Evolutionary conservation across 2,888 invertebrate genomes (phyloP), one percentile per base, ranked within the genome.

Genomic region (Trachelus tabidus): DNA sequence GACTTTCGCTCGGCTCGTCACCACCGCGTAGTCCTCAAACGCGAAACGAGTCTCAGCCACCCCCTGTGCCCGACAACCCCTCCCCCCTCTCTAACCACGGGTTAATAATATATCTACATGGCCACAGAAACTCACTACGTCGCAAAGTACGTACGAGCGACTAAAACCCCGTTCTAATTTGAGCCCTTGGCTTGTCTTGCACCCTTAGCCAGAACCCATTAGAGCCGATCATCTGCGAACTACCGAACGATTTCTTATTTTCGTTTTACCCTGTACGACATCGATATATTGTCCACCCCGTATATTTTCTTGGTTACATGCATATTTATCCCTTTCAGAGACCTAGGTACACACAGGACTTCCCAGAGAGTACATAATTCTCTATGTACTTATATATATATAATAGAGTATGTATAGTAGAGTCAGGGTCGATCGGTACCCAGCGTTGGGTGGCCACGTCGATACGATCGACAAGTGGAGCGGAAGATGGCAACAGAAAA

Each of bases 401-500:
- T 37, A 40, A 40, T 23, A 23, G 23, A 23, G 56, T 23, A 56
- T 56, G 23, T 56, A 56, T 9, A 23, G 23, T 23, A 56, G 56
- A 56, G 56, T 56, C 56, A 56, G 74, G 34, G 73, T 77, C 77
- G 76, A 77, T 81, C 68, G 79, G 82, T 89, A 89, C 89, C 88
- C 89, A 89, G 83, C 85, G 87, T 87, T 87, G 87, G 89, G 88
- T 88, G 88, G 89, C 83, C 88, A 78, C 81, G 88, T 87, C 89
- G 88, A 87, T 87, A 87, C 85, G 85, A 88, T 89, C 87, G 83
- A 76, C 84, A 84, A 87, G 82, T 83, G 83, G 80, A 86, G 84
- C 80, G 85, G 85, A 87, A 88, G 83, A 86, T 73, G 73, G 78
- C 35, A 69, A 76, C 35, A 79, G 74, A 75, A 75, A 76, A 73